Evolutionary conservation across 2,797 vertebrate genomes (phyloP), one percentile per base, ranked within the genome.

Genomic region (Lepus oiostolus): DNA sequence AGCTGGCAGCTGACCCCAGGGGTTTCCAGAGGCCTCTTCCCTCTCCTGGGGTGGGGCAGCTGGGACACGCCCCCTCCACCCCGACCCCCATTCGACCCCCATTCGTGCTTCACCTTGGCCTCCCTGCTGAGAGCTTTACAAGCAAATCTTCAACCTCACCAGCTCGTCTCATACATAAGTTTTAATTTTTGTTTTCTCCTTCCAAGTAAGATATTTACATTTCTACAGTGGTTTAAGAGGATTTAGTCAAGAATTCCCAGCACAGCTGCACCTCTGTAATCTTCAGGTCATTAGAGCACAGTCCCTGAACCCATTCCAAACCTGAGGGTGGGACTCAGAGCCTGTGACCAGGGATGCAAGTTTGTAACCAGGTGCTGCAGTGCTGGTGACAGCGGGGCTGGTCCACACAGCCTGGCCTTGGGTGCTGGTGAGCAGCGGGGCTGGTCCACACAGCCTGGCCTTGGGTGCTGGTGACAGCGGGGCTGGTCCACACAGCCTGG

Each of bases 121-220:
- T 50, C 42, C 50, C 4, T 63, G 42, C 7, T 1, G 42, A 42
- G 42, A 42, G 42, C 54, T 77, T n/a, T 88, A 68, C 67, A 38
- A 32, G 38, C 13, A 60, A 30, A 60, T 85, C 72, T 42, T 42
- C 42, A 42, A 42, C 42, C 42, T 42, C 42, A 1, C 76, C n/a
- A 60, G 50, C 67, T 84, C 71, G 50, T 80, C 50, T 71, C 72
- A 60, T 5, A 54, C 70, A n/a, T 58, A 76, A 50, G 38, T n/a
- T 26, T 93, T 67, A 35, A 35, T 70, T 42, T 88, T 32, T 86
- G n/a, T 60, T 87, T 92, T 88, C 68, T 85, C 52, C 60, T 75
- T 92, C 42, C 67, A 54, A 35, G 6, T 58, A 13, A 92, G 52
- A 42, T 74, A 30, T 42, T 86, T 80, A 52, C 24, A 38, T 14